Percentiles rank a stretch among this genome's conserved stretches.
phyloP scores from a whole-genome alignment of 1,140 invertebrate genomes.

The Drosophila tristis region DNA sequence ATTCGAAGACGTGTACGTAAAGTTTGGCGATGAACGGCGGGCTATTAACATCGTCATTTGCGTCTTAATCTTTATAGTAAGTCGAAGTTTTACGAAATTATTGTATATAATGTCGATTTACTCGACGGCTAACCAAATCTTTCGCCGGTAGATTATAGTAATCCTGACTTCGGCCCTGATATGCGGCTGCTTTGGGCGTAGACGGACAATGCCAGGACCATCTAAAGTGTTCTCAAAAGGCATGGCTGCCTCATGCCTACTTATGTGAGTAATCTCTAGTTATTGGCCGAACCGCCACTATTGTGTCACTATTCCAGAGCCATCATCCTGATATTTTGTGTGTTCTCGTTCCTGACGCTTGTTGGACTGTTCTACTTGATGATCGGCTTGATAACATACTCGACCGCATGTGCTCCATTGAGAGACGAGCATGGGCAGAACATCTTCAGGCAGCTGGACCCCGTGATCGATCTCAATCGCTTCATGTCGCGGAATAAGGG shows the following conservation, averaged over 20 bases:
- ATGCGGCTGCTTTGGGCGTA: conserved; percentile 94
- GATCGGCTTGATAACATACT: conserved; percentile 88
- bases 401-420: conserved; percentile 90
- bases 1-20: conserved; percentile 60
- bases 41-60: conserved; percentile 81
- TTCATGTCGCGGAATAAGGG: conserved; percentile 1
- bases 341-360: conserved; percentile 89
- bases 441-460: conserved; percentile 87
- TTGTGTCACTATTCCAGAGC: conserved; percentile 86
- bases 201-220: conserved; percentile 91
- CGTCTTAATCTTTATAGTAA: conserved; percentile 85
- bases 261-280: conserved; percentile 87
- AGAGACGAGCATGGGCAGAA: conserved; percentile 88
- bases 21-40: conserved; percentile 44
- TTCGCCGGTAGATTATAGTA: conserved; percentile 47
- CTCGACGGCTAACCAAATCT: no score
- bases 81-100: not conserved
- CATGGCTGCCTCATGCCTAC: conserved; percentile 91
- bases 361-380: conserved; percentile 90
- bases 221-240: conserved; percentile 92
- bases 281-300: no score
- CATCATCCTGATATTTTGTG: conserved; percentile 91
- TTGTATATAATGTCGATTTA: no score
- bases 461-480: conserved; percentile 86
- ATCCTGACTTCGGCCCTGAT: conserved; percentile 90